Evolutionary conservation across 2,113 vertebrate genomes (phyloP).

Genomic region (Grallaria varia): DNA sequence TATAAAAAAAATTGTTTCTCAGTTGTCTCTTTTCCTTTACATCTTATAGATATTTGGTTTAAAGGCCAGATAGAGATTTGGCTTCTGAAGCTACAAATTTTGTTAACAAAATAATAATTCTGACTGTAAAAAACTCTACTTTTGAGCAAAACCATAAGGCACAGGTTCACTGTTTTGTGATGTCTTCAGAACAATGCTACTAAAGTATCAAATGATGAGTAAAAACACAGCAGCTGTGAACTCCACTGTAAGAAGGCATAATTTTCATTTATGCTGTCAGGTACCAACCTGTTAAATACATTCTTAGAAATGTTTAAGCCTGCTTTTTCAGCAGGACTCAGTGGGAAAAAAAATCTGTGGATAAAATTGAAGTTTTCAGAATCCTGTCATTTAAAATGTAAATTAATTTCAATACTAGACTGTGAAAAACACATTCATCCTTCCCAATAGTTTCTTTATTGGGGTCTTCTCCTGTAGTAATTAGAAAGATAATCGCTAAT

Average conservation of each 20-base stretch:
- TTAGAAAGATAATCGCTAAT: neutral
- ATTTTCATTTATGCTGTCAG: neutral
- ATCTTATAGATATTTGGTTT: neutral
- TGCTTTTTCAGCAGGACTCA: neutral
- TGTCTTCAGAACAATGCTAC: neutral
- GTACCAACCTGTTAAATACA: neutral
- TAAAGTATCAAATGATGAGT: neutral
- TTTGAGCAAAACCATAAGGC: neutral
- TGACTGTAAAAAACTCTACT: neutral
- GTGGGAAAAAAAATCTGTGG: too few relatives aligned
- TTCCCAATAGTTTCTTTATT: neutral
- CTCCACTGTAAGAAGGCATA: neutral
- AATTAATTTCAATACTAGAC: neutral
- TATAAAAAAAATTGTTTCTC: neutral
- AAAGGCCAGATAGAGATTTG: neutral
- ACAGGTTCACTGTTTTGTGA: neutral
- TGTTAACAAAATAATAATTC: neutral
- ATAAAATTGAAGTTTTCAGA: neutral
- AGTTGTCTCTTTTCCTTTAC: neutral
- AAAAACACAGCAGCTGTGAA: neutral
- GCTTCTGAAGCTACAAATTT: neutral
- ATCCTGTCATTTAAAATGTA: neutral
- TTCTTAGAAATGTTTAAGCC: neutral
- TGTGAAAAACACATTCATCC: neutral
- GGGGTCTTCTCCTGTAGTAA: neutral